Conservation (phyloP, 2,888 invertebrate species). For the Priocnemis perturbator region DNA sequence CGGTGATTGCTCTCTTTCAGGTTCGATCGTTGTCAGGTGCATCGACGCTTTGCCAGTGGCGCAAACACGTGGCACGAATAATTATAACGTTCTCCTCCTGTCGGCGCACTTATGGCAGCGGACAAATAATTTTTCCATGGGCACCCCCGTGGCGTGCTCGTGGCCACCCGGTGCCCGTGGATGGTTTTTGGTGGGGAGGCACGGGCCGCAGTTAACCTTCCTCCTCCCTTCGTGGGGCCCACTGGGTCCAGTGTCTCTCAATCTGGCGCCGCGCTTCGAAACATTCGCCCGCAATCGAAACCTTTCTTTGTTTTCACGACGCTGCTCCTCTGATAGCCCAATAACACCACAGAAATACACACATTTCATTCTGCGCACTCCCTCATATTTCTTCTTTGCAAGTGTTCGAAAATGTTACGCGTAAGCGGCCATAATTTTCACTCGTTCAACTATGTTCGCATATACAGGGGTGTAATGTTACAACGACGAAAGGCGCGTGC, state of each 20-base stretch:
- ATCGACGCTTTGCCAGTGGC: conserved; percentile 7
- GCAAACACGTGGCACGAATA: conserved; percentile 47
- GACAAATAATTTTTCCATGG: conserved; percentile 66
- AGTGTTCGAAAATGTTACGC: no score
- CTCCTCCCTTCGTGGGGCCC: conserved; percentile 50
- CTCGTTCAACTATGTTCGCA: no score
- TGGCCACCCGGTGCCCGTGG: conserved; percentile 67
- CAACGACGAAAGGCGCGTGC: no score
- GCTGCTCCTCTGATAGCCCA: no score
- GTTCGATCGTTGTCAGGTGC: conserved; percentile 1
- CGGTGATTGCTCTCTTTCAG: no score
- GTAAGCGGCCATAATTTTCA: no score
- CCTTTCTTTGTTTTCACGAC: no score
- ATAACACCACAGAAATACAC: no score
- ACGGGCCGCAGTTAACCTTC: conserved; percentile 64
- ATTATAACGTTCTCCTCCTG: conserved; percentile 46
- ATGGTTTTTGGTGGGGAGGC: conserved; percentile 62
- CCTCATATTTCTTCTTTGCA: no score
- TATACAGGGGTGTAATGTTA: no score
- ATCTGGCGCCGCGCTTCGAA: background rate
- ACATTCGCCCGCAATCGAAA: background rate
- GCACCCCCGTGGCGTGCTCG: conserved; percentile 70
- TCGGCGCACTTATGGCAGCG: conserved; percentile 48
- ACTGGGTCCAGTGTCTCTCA: conserved; percentile 52
- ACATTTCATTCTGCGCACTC: no score